Evolutionary conservation across 2,113 vertebrate genomes (phyloP), one percentile per base, ranked within the genome.

Genomic region (Tretioscincus oriximinensis): DNA sequence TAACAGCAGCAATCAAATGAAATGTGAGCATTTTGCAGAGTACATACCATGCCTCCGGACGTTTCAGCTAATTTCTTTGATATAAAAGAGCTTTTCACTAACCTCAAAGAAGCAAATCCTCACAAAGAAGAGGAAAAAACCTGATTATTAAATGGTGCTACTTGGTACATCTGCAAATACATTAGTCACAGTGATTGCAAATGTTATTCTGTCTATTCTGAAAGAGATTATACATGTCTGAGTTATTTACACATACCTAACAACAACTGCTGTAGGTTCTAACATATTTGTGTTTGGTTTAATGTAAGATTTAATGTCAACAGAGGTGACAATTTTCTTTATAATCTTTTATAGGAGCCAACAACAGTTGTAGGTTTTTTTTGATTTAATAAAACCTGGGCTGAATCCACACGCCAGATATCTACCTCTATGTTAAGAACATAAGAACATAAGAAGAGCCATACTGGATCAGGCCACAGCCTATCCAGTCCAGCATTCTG

Each of bases 1-100:
- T 93, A 93, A 90, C 90, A 93, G 88, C 92, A 90, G 90, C 90
- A 92, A 93, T 93, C 91, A 92, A 91, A 90, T 90, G 92, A 93
- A 93, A 92, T 92, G 92, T 91, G 90, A 93, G 90, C 88, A 89
- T 90, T 93, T 93, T 63, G 90, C 85, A 92, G 90, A 89, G 90
- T 91, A 93, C 92, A 91, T 92, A 89, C 88, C 88, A 87, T 92
- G 92, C 92, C 92, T 87, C 84, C 90, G 91, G 92, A 93, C 87
- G 91, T 92, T 88, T 92, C 87, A 84, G 88, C 90, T 93, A 88
- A 90, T 92, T 92, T 93, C 88, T 91, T 73, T 3, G 76, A 86
- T 87, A 92, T 91, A 93, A 92, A 93, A 82, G 84, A 90, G 91
- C 92, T 93, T 92, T 93, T 93, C 91, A 92, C 87, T 86, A 90